Evolutionary conservation across 2,888 invertebrate species (phyloP), one percentile per base, ranked within the genome.

Genomic region (Vanessa cardui): DNA sequence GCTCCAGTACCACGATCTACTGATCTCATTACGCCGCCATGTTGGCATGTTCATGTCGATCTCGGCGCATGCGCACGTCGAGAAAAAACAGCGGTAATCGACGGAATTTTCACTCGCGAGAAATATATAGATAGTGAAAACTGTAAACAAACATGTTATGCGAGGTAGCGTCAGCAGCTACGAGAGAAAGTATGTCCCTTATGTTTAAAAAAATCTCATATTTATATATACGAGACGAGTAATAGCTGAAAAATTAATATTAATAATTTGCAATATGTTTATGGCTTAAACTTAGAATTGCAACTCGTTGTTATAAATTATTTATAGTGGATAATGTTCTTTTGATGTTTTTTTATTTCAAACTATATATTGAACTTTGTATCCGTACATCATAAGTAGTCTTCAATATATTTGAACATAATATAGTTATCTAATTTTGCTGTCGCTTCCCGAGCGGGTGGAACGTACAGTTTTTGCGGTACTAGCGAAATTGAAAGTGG

Each of bases 101-200:
- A 72, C 74, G 75, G 81, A 81, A 85, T 90, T 91, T 91, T 90
- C 90, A 87, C 90, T 85, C 71, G 79, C 84, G 82, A 86, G 89
- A 87, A 87, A 86, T 84, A 84, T 85, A 87, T 83, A 82, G 90
- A 91, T 84, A 91, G 91, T 88, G 91, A 91, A 91, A 91, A 88
- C 84, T 80, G 86, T 89, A 83, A 89, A 90, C 87, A 90, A 88
- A 87, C 86, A 78, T 66, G 76, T 79, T 78, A 62, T 69, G 63
- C 54, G 54, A 33, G 46, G 88, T 85, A 89, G 78, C 62, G 86
- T 71, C 50, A 16, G 82, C 80, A 81, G 60, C 78, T 74, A 71
- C 69, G 67, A 62, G 70, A 59, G 70, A 71, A 74, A 73, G 74
- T 61, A 61, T 33, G 12, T 15, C 6, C 9, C n/a, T 16, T 47